Evolutionary conservation across 2,888 invertebrate genomes (phyloP).

Genomic region (Magallana nippona): DNA sequence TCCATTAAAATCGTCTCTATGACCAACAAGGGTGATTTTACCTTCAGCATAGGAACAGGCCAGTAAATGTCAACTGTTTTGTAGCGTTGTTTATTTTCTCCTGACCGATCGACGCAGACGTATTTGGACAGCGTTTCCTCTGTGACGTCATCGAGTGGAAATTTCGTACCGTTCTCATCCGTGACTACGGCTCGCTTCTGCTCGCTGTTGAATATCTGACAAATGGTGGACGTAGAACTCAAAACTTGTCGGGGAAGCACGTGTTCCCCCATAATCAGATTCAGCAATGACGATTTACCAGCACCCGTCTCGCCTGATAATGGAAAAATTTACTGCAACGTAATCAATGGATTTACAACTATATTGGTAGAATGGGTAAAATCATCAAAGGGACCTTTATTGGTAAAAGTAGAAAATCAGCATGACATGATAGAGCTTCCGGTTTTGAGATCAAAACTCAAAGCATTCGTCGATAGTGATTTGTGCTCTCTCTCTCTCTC

Average conservation of each 20-base stretch:
- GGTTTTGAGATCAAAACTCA: no score
- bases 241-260: constrained; percentile 70
- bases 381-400: no score
- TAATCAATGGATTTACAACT: no score
- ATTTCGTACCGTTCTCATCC: constrained; percentile 5
- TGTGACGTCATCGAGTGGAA: not conserved
- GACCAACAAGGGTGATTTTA: constrained; percentile 37
- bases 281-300: constrained; percentile 74
- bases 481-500: no score
- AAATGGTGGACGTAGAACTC: constrained; percentile 71
- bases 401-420: no score
- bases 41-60: constrained; percentile 70
- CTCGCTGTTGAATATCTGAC: constrained; percentile 57
- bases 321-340: not conserved
- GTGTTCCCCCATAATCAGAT: constrained; percentile 69
- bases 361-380: no score
- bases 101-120: constrained; percentile 51
- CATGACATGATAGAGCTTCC: no score
- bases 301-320: constrained; percentile 73
- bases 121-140: constrained; percentile 49
- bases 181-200: constrained; percentile 51
- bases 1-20: no score
- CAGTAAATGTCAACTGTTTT: constrained; percentile 69
- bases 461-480: no score
- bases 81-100: constrained; percentile 56